Evolutionary conservation across 1,140 invertebrate genomes (phyloP).

Genomic region (Hesperophylax magnus): DNA sequence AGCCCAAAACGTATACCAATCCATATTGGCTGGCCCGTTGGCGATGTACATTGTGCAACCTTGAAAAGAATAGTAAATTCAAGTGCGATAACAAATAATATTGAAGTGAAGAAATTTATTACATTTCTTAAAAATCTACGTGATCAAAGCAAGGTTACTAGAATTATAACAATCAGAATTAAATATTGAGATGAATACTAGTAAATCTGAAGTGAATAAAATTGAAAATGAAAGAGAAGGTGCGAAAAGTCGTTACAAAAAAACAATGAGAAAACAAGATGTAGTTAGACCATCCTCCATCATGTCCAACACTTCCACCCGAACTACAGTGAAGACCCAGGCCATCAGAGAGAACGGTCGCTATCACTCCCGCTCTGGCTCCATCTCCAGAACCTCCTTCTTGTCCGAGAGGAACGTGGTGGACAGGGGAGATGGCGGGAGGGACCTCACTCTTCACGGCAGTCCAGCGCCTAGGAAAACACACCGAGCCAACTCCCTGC

Average conservation of each 20-base stretch:
- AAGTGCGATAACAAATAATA: too few relatives aligned
- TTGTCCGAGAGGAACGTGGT: not conserved
- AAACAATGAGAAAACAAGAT: slow-evolving; percentile 40
- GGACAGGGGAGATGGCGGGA: slow-evolving; percentile 25
- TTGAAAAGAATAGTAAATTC: too few relatives aligned
- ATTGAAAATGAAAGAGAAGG: slow-evolving; percentile 9
- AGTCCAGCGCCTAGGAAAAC: slow-evolving; percentile 33
- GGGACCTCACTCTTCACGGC: slow-evolving; percentile 26
- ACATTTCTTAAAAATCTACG: too few relatives aligned
- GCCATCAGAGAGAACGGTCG: slow-evolving; percentile 34
- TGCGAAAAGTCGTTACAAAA: slow-evolving; percentile 22
- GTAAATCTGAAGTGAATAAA: not conserved
- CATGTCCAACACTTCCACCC: slow-evolving; percentile 33
- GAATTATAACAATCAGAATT: too few relatives aligned
- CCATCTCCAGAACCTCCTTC: slow-evolving; percentile 38
- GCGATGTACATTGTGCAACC: too few relatives aligned
- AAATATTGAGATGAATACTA: not conserved
- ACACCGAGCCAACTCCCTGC: slow-evolving; percentile 48
- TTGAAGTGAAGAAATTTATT: too few relatives aligned
- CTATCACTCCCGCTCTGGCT: slow-evolving; percentile 5
- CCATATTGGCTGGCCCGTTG: too few relatives aligned
- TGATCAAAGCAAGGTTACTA: too few relatives aligned
- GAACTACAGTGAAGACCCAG: slow-evolving; percentile 18
- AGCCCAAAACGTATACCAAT: too few relatives aligned
- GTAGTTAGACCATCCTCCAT: slow-evolving; percentile 44